A percentile compares a stretch with the other conserved stretches of the same genome.
Evolutionary conservation across 2,113 vertebrate species (phyloP).

Genomic region (Pseudolaguvia tuberculata): DNA sequence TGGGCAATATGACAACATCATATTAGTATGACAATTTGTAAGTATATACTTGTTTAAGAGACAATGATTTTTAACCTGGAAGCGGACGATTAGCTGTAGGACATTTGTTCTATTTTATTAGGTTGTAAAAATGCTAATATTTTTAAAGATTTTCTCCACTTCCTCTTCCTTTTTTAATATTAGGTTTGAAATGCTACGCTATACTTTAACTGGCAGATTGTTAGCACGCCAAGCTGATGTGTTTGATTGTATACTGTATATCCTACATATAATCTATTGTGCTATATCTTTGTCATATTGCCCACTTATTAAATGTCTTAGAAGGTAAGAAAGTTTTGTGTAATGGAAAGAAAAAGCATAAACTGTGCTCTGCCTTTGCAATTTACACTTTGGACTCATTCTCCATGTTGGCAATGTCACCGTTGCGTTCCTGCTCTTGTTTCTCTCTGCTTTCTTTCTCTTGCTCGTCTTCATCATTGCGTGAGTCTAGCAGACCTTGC

Average conservation of each 20-base stretch:
- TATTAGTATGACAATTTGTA: conserved; percentile 5
- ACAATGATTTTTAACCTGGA: conserved; percentile 1
- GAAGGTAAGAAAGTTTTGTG: background rate
- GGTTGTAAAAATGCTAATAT: background rate
- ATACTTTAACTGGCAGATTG: background rate
- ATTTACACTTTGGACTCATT: conserved; percentile 91
- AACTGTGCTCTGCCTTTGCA: conserved; percentile 2
- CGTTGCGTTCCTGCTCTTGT: conserved; percentile 83
- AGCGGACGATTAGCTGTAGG: conserved; percentile 11
- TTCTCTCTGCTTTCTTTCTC: conserved; percentile 62
- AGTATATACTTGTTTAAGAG: background rate
- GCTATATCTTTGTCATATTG: conserved; percentile 9
- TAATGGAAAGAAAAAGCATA: background rate
- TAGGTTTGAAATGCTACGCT: conserved; percentile 1
- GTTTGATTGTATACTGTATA: background rate
- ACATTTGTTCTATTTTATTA: conserved; percentile 6
- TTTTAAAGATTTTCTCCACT: background rate
- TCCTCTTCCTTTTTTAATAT: background rate
- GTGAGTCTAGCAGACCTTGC: conserved; percentile 77
- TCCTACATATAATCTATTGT: background rate
- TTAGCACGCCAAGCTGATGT: background rate
- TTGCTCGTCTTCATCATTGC: conserved; percentile 60
- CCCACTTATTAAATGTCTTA: conserved; percentile 1
- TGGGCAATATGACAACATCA: conserved; percentile 12
- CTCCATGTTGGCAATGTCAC: conserved; percentile 88